Conservation (phyloP, 2,113 vertebrate species). For the Ctenodactylus gundi region DNA sequence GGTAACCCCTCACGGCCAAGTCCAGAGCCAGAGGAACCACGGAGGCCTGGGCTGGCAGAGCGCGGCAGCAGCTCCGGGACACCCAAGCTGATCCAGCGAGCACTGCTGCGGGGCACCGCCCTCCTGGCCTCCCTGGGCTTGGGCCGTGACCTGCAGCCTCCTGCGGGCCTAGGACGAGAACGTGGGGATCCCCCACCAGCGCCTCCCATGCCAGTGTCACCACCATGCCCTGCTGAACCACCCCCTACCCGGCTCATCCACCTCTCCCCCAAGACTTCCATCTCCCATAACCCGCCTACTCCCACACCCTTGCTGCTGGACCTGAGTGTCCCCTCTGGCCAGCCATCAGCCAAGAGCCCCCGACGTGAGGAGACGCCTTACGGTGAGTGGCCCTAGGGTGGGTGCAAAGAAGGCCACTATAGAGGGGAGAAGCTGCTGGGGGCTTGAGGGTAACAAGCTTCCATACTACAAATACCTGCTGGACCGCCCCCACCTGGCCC, state of each 20-base stretch:
- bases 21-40: slow-evolving; percentile 74
- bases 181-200: slow-evolving; percentile 60
- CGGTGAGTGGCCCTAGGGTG: slow-evolving; percentile 4
- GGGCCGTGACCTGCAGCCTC: slow-evolving; percentile 81
- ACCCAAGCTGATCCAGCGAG: slow-evolving; percentile 85
- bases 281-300: slow-evolving; percentile 51
- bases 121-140: slow-evolving; percentile 89
- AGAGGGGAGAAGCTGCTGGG: neutral
- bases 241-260: slow-evolving; percentile 51
- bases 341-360: slow-evolving; percentile 85
- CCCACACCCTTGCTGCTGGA: slow-evolving; percentile 80
- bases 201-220: slow-evolving; percentile 60
- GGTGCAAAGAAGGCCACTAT: no score
- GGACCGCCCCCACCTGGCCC: neutral
- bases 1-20: slow-evolving; percentile 54
- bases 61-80: slow-evolving; percentile 60
- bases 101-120: slow-evolving; percentile 84
- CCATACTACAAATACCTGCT: neutral
- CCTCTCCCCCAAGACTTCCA: slow-evolving; percentile 27
- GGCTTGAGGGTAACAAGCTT: neutral
- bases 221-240: slow-evolving; percentile 14
- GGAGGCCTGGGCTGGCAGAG: slow-evolving; percentile 65
- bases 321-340: slow-evolving; percentile 81
- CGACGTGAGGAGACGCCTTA: slow-evolving; percentile 76
- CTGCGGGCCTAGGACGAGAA: slow-evolving; percentile 61